A percentile compares a stretch with the other conserved stretches of the same genome.
Evolutionary conservation across 2,888 invertebrate species (phyloP).

Genomic region (Junonia oenone): DNA sequence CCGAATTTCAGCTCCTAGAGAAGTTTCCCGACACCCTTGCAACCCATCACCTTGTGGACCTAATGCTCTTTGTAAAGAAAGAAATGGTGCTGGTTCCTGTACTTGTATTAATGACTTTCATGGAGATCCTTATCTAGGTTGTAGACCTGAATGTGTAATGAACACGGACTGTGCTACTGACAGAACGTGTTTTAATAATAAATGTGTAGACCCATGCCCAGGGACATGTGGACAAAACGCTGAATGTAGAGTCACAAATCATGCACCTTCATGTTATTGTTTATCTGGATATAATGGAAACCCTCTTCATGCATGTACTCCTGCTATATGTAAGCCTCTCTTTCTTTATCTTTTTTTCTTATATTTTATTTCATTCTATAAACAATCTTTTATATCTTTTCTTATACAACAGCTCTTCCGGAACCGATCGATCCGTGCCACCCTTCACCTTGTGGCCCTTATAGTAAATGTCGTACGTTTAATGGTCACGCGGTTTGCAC

Average conservation of each 20-base stretch:
- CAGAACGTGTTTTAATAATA: constrained; percentile 87
- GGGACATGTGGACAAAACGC: constrained; percentile 89
- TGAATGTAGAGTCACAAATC: constrained; percentile 86
- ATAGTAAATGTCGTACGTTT: constrained; percentile 85
- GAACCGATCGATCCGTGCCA: constrained; percentile 83
- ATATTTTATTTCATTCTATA: constrained; percentile 41
- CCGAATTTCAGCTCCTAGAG: constrained; percentile 71
- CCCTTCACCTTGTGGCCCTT: constrained; percentile 89
- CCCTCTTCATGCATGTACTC: constrained; percentile 83
- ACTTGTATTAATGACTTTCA: constrained; percentile 85
- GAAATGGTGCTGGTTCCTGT: constrained; percentile 87
- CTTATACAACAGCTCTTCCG: constrained; percentile 61
- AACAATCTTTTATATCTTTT: constrained; percentile 42
- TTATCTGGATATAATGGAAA: constrained; percentile 85
- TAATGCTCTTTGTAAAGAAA: constrained; percentile 87
- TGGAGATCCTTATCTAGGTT: constrained; percentile 88
- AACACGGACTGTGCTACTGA: constrained; percentile 86
- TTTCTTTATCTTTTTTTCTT: constrained; percentile 55
- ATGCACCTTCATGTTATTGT: constrained; percentile 88
- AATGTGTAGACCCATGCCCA: constrained; percentile 88
- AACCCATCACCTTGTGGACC: constrained; percentile 89
- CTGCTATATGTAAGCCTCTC: constrained; percentile 80
- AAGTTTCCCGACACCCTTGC: constrained; percentile 84
- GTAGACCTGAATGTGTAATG: constrained; percentile 89
- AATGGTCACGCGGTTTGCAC: constrained; percentile 88